Evolutionary conservation across 2,113 vertebrate genomes (phyloP).

Genomic region (Condylura cristata): DNA sequence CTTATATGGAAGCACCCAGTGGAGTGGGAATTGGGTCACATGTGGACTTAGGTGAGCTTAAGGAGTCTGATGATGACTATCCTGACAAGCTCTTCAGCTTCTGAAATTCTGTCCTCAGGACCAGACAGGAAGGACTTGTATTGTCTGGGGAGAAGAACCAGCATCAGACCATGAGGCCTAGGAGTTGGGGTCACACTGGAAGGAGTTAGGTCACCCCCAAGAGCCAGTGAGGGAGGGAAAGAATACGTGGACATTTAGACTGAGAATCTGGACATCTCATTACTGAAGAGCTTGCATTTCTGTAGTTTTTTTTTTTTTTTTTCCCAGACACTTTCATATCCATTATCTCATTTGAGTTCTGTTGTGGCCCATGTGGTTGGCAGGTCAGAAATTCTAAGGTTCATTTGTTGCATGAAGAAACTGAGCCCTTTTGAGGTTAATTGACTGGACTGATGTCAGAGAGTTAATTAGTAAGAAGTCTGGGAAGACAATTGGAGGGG

Average conservation of each 20-base stretch:
- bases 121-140: neutral
- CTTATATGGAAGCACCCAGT: neutral
- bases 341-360: conserved; percentile 6
- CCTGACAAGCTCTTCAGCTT: neutral
- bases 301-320: too few species aligned
- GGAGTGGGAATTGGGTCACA: neutral
- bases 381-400: conserved; percentile 39
- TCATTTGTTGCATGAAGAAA: conserved; percentile 49
- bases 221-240: neutral
- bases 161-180: neutral
- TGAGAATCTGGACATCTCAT: neutral
- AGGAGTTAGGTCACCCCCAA: neutral
- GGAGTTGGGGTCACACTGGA: neutral
- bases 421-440: conserved; percentile 14
- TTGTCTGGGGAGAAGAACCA: neutral
- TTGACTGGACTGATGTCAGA: conserved; percentile 28
- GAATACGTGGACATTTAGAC: neutral
- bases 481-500: neutral
- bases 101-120: neutral
- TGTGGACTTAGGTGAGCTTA: neutral
- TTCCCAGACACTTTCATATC: neutral
- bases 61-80: neutral
- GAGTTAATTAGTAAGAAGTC: conserved; percentile 24
- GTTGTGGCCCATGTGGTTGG: neutral
- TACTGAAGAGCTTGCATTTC: neutral